Conservation (phyloP, 64 coral and sea anemone genomes). For the Montipora foliosa region DNA sequence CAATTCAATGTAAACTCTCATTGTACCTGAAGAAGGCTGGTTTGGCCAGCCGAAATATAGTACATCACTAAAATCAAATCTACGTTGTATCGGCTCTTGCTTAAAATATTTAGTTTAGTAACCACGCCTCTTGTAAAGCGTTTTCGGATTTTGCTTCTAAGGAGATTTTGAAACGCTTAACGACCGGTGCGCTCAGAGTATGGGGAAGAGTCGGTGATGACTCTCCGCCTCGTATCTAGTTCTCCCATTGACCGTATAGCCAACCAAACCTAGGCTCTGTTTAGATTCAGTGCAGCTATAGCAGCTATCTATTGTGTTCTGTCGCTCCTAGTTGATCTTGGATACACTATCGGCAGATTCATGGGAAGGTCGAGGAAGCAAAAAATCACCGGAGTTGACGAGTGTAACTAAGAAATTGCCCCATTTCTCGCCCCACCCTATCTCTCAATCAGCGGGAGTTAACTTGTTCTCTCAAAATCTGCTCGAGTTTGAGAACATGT, state of each 20-base stretch:
- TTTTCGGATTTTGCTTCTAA: conserved; percentile 1
- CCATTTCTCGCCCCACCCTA: conserved; percentile 31
- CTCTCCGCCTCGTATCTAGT: conserved; percentile 11
- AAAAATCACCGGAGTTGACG: neutral
- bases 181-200: neutral
- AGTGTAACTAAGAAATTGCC: neutral
- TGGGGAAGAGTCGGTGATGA: conserved; percentile 3
- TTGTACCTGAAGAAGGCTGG: no score
- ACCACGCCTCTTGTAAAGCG: conserved; percentile 27
- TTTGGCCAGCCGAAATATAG: no score
- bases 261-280: conserved; percentile 25
- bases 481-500: neutral
- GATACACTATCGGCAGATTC: conserved; percentile 18
- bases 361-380: neutral
- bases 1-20: no score
- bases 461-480: conserved; percentile 51
- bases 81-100: no score
- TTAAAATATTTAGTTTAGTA: no score
- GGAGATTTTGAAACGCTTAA: neutral
- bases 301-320: neutral
- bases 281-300: neutral
- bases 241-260: conserved; percentile 35
- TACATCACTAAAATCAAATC: no score
- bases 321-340: neutral
- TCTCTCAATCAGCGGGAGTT: neutral